Percentiles rank a stretch among this genome's conserved stretches.
phyloP scores from a whole-genome alignment of 2,888 invertebrate species.

The Latrodectus elegans region DNA sequence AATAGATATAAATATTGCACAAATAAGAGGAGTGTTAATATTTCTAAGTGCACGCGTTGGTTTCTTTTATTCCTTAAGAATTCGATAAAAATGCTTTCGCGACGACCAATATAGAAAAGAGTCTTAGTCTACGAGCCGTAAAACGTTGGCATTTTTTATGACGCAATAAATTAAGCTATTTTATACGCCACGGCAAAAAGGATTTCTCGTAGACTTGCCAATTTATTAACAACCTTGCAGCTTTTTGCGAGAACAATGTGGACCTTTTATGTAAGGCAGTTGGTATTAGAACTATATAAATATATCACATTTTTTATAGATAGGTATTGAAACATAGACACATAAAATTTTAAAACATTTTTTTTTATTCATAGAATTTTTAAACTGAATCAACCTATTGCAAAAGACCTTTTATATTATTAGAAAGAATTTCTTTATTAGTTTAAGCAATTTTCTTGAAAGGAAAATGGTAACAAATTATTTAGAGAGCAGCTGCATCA shows the following conservation, averaged over 20 bases:
- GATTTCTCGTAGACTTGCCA: neutral
- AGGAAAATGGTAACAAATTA: too few species aligned
- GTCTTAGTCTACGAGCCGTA: slow-evolving; percentile 6
- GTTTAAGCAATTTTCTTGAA: too few species aligned
- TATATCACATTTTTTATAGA: too few species aligned
- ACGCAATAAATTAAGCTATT: slow-evolving; percentile 48
- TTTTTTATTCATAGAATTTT: too few species aligned
- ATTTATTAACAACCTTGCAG: neutral
- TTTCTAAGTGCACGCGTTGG: slow-evolving; percentile 33
- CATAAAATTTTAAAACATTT: too few species aligned
- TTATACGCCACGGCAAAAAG: slow-evolving; percentile 11
- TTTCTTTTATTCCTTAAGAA: slow-evolving; percentile 12
- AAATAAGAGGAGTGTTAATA: slow-evolving; percentile 11
- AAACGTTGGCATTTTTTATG: slow-evolving; percentile 27
- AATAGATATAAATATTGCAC: neutral
- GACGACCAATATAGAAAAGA: slow-evolving; percentile 30
- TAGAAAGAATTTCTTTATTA: too few species aligned
- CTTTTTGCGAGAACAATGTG: neutral
- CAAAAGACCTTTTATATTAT: too few species aligned
- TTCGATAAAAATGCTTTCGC: slow-evolving; percentile 23
- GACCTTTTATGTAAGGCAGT: too few species aligned
- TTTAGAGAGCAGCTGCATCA: too few species aligned
- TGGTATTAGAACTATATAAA: too few species aligned
- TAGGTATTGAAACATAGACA: too few species aligned
- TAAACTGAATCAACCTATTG: too few species aligned